These are phyloP conservation scores for Scytalopus superciliaris DNA, from an alignment of 2,113 vertebrate genomes.

Conservation along the genomic window DNA sequence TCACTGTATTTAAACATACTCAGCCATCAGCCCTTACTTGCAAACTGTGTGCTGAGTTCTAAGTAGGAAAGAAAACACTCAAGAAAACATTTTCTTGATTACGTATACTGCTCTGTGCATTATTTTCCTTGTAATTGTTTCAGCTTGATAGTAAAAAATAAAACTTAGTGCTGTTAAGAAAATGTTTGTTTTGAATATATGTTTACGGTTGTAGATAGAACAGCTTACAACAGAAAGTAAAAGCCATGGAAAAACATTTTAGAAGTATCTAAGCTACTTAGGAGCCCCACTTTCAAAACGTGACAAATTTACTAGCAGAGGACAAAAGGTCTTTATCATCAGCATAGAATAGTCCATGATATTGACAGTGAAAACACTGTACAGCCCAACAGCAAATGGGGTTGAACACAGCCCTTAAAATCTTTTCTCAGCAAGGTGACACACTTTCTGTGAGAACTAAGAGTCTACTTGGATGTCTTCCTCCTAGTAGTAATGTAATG, in stretches of 20 bases:
- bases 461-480: not conserved
- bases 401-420: not conserved
- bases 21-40: not conserved
- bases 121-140: constrained; percentile 30
- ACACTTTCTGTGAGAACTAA: not conserved
- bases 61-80: not conserved
- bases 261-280: not conserved
- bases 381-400: not conserved
- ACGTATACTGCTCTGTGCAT: not conserved
- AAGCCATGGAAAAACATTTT: not conserved
- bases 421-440: not conserved
- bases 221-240: not conserved
- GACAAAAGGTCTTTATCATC: not conserved
- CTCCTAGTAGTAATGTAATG: not conserved
- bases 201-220: not conserved
- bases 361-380: not conserved
- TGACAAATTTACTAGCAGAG: not conserved
- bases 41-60: not conserved
- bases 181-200: constrained; percentile 8
- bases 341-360: not conserved
- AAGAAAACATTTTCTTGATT: not conserved
- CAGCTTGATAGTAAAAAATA: not conserved
- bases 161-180: not conserved
- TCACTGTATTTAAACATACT: constrained; percentile 39
- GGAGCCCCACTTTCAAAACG: not conserved